Evolutionary conservation across 2,797 vertebrate species (phyloP).

Genomic region (Muscicapa striata): DNA sequence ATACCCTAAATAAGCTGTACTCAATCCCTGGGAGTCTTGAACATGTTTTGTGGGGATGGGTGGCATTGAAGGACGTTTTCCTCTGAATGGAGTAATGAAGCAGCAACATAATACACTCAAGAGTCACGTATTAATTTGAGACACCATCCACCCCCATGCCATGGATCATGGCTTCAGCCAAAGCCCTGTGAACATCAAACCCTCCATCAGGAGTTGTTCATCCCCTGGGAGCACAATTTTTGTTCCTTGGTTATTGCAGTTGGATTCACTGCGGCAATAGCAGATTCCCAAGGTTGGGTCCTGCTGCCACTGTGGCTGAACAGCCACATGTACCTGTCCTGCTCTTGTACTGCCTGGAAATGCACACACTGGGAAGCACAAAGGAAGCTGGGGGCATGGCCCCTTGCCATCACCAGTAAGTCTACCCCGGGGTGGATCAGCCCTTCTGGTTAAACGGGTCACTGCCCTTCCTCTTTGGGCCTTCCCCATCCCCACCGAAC

Average conservation of each 20-base stretch:
- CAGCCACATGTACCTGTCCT: neutral
- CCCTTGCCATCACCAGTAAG: neutral
- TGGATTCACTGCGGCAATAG: neutral
- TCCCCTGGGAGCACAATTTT: neutral
- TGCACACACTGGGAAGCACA: accelerated
- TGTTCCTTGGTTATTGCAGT: neutral
- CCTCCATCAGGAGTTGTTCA: neutral
- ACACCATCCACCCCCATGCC: neutral
- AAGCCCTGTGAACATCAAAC: neutral
- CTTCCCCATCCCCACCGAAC: slow-evolving; percentile 49
- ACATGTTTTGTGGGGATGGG: neutral
- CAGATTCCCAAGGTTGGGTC: neutral
- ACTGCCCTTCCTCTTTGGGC: slow-evolving; percentile 69
- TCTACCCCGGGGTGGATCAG: slow-evolving; percentile 49
- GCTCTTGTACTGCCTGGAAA: neutral
- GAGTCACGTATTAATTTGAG: neutral
- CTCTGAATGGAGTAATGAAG: neutral
- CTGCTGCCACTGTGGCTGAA: neutral
- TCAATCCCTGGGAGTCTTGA: neutral
- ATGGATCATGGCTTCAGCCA: neutral
- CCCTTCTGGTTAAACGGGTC: slow-evolving; percentile 67
- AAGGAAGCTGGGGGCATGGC: neutral
- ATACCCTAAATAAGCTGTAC: neutral
- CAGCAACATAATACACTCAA: neutral
- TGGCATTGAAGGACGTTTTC: neutral